phyloP scores from a whole-genome alignment of 92 coral and sea anemone species.

The Metridium senile region DNA sequence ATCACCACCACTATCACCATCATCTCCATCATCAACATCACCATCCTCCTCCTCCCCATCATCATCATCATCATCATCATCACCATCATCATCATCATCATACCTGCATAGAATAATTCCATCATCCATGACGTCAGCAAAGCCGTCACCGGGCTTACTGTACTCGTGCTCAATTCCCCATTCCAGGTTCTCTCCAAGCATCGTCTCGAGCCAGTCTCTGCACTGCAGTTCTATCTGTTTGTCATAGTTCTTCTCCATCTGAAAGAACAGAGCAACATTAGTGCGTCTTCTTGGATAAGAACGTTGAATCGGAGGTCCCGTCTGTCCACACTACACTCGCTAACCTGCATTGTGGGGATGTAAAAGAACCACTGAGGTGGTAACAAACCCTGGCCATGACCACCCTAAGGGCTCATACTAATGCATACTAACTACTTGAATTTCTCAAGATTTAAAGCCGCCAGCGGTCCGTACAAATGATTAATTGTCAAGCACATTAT shows the following conservation, averaged over 20 bases:
- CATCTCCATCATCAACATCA: background rate
- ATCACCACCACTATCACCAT: background rate
- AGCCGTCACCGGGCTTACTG: conserved; percentile 35
- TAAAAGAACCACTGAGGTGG: no score
- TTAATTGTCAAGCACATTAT: no score
- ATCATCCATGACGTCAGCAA: conserved; percentile 47
- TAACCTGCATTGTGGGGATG: no score
- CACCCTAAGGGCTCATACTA: no score
- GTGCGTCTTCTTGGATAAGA: no score
- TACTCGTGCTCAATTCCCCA: conserved; percentile 33
- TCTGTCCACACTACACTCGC: no score
- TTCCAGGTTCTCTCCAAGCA: conserved; percentile 33
- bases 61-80: background rate
- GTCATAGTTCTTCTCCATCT: conserved; percentile 34
- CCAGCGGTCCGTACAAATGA: no score
- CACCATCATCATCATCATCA: background rate
- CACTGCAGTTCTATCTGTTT: conserved; percentile 35
- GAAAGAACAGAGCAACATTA: background rate
- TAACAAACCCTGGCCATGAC: no score
- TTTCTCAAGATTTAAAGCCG: no score
- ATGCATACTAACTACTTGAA: no score
- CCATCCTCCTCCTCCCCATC: background rate
- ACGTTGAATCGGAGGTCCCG: no score
- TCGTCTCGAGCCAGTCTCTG: conserved; percentile 45
- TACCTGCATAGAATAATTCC: conserved; percentile 43